phyloP scores from a whole-genome alignment of 1,140 invertebrate genomes.

The Andricus grossulariae region DNA sequence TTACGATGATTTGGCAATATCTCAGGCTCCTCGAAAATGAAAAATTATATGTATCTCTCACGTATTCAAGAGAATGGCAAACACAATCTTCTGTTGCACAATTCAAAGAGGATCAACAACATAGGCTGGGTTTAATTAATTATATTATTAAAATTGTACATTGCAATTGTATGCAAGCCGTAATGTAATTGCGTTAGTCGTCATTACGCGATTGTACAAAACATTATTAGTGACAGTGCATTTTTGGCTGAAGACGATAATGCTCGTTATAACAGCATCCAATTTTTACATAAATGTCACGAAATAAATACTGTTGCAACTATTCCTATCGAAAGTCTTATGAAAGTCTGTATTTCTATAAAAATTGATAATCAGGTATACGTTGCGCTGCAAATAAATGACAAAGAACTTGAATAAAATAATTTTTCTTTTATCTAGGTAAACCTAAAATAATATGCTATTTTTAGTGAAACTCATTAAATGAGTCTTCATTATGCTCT shows the following conservation, averaged over 20 bases:
- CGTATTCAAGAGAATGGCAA: conserved; percentile 33
- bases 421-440: too few relatives aligned
- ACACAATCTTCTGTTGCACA: conserved; percentile 36
- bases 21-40: conserved; percentile 42
- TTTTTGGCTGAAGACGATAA: conserved; percentile 32
- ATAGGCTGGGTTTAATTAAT: conserved; percentile 25
- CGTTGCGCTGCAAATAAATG: conserved; percentile 33
- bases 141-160: conserved; percentile 34
- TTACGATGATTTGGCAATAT: conserved; percentile 34
- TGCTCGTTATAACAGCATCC: conserved; percentile 30
- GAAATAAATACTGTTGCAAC: conserved; percentile 26
- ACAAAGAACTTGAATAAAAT: conserved; percentile 23
- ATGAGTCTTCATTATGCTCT: too few relatives aligned
- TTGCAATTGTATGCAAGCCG: conserved; percentile 31
- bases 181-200: conserved; percentile 31
- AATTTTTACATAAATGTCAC: conserved; percentile 41
- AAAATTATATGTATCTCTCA: conserved; percentile 40
- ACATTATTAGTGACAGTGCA: conserved; percentile 9
- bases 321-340: conserved; percentile 24
- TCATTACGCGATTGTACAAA: conserved; percentile 36
- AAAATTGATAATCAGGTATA: conserved; percentile 16
- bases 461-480: too few relatives aligned
- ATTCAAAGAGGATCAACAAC: conserved; percentile 6
- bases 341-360: conserved; percentile 34
- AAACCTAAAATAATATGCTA: too few relatives aligned